Evolutionary conservation across 2,113 vertebrate genomes (phyloP).

Genomic region (Drymodes brunneopygia): DNA sequence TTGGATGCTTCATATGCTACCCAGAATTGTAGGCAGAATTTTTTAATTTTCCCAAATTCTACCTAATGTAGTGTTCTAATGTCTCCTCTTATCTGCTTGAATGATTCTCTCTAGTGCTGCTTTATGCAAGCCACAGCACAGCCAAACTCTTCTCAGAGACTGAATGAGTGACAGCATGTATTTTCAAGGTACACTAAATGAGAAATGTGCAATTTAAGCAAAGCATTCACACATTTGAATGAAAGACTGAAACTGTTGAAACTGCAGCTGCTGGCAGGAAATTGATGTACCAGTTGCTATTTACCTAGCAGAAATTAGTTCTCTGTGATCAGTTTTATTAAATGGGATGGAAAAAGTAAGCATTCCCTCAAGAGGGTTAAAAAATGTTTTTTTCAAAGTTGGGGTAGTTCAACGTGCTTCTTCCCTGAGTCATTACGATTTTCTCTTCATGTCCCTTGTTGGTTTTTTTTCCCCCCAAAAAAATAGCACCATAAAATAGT

Average conservation of each 20-base stretch:
- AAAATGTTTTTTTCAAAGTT: neutral
- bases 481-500: neutral
- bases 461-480: neutral
- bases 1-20: neutral
- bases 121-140: neutral
- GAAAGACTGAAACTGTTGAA: slow-evolving; percentile 57
- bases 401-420: neutral
- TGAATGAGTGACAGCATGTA: slow-evolving; percentile 9
- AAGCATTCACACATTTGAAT: slow-evolving; percentile 65
- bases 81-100: neutral
- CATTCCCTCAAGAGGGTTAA: neutral
- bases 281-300: slow-evolving; percentile 68
- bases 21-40: neutral
- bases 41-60: neutral
- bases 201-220: slow-evolving; percentile 65
- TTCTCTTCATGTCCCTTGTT: neutral
- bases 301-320: slow-evolving; percentile 72
- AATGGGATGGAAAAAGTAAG: slow-evolving; percentile 17
- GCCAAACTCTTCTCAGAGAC: neutral
- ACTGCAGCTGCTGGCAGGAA: slow-evolving; percentile 58
- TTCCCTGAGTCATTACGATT: neutral
- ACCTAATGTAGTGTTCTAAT: neutral
- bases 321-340: slow-evolving; percentile 38
- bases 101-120: neutral
- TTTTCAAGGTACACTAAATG: slow-evolving; percentile 61